These are phyloP conservation scores for Paratrypauchen microcephalus DNA, from an alignment of 2,797 vertebrate species.

Conservation along the genomic window DNA sequence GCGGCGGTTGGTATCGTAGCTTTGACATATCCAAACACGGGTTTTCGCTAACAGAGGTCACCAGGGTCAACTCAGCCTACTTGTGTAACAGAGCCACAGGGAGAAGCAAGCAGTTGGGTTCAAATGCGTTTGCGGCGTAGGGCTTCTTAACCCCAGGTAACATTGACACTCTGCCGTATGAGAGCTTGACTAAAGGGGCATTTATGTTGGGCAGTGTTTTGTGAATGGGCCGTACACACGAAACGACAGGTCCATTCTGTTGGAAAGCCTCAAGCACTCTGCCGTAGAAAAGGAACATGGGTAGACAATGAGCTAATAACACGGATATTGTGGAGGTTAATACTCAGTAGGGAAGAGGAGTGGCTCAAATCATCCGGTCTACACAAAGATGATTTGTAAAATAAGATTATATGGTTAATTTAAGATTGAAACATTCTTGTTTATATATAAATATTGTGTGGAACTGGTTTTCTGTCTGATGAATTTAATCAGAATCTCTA, in stretches of 20 bases:
- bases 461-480: no score
- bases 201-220: constrained; percentile 58
- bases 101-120: constrained; percentile 65
- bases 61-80: constrained; percentile 46
- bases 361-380: constrained; percentile 16
- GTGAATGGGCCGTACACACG: constrained; percentile 52
- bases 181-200: constrained; percentile 64
- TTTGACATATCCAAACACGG: constrained; percentile 15
- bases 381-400: constrained; percentile 2
- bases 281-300: constrained; percentile 73
- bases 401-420: neutral
- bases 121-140: constrained; percentile 68
- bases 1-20: neutral
- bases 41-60: constrained; percentile 52
- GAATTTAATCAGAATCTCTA: neutral
- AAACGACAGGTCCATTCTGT: constrained; percentile 30
- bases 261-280: constrained; percentile 50
- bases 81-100: constrained; percentile 57
- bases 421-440: neutral
- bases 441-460: neutral
- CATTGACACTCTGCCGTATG: constrained; percentile 68
- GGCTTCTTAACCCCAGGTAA: constrained; percentile 64
- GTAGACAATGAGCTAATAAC: constrained; percentile 83
- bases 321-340: constrained; percentile 72
- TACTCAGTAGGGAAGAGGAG: constrained; percentile 35